These are phyloP conservation scores for Moxostoma hubbsi DNA, from an alignment of 2,797 vertebrate species.

Conservation along the genomic window DNA sequence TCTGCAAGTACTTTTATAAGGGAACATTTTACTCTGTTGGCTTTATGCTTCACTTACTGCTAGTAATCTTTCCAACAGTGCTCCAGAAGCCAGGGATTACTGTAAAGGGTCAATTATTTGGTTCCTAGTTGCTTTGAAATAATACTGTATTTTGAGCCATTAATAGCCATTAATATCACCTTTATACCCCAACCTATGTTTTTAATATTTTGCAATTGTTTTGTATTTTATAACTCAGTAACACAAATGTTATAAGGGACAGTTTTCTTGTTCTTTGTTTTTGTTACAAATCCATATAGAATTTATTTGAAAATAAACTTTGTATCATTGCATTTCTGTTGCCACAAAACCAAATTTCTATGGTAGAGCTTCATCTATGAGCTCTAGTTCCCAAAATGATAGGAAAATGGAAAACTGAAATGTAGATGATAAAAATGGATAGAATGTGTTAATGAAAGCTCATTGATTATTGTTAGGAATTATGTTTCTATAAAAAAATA, in stretches of 20 bases:
- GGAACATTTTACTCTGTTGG: conserved; percentile 29
- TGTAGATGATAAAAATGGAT: neutral
- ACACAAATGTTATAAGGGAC: neutral
- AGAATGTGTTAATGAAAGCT: no score
- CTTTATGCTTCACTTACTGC: neutral
- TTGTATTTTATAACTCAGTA: neutral
- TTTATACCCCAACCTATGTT: neutral
- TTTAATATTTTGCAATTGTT: neutral
- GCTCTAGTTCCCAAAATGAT: neutral
- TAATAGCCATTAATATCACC: neutral
- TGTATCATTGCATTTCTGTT: neutral
- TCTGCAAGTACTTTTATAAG: conserved; percentile 18
- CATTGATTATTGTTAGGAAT: no score
- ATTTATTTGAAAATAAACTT: neutral
- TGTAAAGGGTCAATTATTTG: neutral
- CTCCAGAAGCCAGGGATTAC: conserved; percentile 16
- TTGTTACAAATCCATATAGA: neutral
- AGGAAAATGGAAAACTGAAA: neutral
- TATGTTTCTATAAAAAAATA: no score
- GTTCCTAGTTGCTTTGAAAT: neutral
- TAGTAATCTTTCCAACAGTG: conserved; percentile 13
- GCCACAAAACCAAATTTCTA: neutral
- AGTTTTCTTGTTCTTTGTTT: neutral
- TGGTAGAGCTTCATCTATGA: neutral
- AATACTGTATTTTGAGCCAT: neutral